phyloP scores from a whole-genome alignment of 2,797 vertebrate species.

The Danio tinwini region DNA sequence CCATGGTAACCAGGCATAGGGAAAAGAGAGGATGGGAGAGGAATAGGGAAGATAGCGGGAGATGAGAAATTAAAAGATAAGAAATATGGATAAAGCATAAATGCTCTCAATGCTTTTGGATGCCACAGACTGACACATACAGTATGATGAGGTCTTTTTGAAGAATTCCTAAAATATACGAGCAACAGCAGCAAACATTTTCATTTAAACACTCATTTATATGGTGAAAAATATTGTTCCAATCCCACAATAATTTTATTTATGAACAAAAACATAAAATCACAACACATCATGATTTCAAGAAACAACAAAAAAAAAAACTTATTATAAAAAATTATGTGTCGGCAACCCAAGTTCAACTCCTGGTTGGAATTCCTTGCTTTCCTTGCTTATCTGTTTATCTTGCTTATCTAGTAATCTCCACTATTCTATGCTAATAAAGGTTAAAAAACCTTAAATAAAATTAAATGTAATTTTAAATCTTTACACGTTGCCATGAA shows the following conservation, averaged over 20 bases:
- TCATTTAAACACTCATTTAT: background rate
- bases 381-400: too few relatives aligned
- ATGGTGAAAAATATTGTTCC: background rate
- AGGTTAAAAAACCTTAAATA: too few relatives aligned
- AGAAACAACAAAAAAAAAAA: too few relatives aligned
- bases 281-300: too few relatives aligned
- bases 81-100: background rate
- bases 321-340: too few relatives aligned
- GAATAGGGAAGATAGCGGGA: constrained; percentile 34
- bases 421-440: too few relatives aligned
- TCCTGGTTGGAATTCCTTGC: too few relatives aligned
- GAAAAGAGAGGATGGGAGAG: background rate
- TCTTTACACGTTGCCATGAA: too few relatives aligned
- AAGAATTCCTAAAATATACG: background rate
- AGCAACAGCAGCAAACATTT: background rate
- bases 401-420: too few relatives aligned
- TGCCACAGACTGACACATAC: background rate
- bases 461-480: too few relatives aligned
- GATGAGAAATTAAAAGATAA: constrained; percentile 10
- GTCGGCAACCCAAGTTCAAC: too few relatives aligned
- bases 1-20: constrained; percentile 71
- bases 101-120: background rate
- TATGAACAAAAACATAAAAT: background rate
- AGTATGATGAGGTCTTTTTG: too few relatives aligned
- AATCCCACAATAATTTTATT: background rate